Conservation (phyloP, 2,113 vertebrate genomes). For the Guaruba guarouba region DNA sequence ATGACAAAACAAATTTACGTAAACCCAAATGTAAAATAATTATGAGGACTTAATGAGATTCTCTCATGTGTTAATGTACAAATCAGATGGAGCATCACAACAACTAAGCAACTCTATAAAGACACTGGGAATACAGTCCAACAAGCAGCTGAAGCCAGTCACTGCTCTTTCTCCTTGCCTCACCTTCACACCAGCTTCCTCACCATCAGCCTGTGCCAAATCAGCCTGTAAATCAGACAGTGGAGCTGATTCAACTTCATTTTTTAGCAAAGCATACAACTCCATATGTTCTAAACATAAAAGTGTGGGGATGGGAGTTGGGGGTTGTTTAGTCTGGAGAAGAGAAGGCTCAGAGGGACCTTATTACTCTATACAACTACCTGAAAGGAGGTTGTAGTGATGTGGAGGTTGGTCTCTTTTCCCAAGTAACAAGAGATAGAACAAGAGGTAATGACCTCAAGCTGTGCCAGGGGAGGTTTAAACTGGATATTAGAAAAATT, state of each 20-base stretch:
- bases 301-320: neutral
- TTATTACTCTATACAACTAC: neutral
- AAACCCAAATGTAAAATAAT: neutral
- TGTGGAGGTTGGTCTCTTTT: neutral
- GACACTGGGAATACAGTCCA: neutral
- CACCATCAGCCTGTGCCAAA: neutral
- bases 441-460: neutral
- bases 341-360: neutral
- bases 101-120: neutral
- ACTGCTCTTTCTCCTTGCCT: neutral
- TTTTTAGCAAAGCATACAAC: neutral
- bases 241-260: neutral
- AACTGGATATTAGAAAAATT: neutral
- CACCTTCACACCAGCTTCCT: neutral
- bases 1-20: neutral
- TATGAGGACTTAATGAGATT: neutral
- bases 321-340: neutral
- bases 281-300: neutral
- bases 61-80: neutral
- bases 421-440: neutral
- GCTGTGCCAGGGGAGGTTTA: neutral
- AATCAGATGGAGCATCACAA: neutral
- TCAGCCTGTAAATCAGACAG: neutral
- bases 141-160: neutral
- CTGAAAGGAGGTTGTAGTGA: neutral